A percentile compares a stretch with the other conserved stretches of the same genome.
phyloP scores from a whole-genome alignment of 2,888 invertebrate genomes.

The Cataglyphis altisquamis region DNA sequence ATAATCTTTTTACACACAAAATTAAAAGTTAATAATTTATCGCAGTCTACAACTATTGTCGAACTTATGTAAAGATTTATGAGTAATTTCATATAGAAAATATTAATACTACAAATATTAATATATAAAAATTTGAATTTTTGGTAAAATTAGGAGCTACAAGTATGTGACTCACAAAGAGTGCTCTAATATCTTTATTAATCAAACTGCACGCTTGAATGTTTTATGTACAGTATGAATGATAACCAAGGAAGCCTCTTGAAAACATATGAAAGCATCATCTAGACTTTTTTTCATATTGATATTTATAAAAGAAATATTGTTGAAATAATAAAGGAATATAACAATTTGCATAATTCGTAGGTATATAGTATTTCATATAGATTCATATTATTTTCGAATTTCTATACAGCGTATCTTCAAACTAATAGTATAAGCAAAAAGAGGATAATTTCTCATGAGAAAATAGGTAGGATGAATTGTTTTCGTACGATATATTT shows the following conservation, averaged over 20 bases:
- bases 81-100: conserved; percentile 18
- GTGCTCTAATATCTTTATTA: conserved; percentile 43
- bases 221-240: conserved; percentile 12
- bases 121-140: conserved; percentile 24
- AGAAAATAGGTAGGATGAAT: background rate
- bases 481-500: background rate
- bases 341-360: conserved; percentile 32
- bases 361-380: conserved; percentile 8
- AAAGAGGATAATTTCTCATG: background rate
- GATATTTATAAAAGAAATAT: background rate
- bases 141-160: conserved; percentile 45
- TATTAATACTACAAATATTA: conserved; percentile 31
- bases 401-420: conserved; percentile 8
- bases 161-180: conserved; percentile 31
- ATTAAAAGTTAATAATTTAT: conserved; percentile 47
- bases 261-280: conserved; percentile 17
- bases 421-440: background rate
- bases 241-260: background rate
- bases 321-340: background rate
- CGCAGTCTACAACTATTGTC: conserved; percentile 41
- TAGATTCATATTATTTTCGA: conserved; percentile 9
- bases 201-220: conserved; percentile 45
- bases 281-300: conserved; percentile 19
- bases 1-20: conserved; percentile 43
- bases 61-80: conserved; percentile 28